Evolutionary conservation across 2,113 vertebrate genomes (phyloP).

Genomic region (Sinocyclocheilus anshuiensis): DNA sequence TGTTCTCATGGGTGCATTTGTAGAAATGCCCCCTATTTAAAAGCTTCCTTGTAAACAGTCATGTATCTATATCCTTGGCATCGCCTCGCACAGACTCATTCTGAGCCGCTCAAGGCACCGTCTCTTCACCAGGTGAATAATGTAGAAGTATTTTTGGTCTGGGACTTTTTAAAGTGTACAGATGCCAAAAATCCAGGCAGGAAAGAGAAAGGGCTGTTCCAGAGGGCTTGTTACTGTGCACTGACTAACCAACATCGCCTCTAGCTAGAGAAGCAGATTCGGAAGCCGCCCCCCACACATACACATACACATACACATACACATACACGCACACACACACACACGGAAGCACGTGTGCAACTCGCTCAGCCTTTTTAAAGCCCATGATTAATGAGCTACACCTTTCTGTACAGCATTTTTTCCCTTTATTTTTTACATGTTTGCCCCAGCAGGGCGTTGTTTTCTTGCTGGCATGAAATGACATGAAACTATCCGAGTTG

Average conservation of each 20-base stretch:
- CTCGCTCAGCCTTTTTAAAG: constrained; percentile 21
- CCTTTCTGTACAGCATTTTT: constrained; percentile 22
- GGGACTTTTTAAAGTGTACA: background rate
- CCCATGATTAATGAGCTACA: constrained; percentile 46
- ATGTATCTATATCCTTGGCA: constrained; percentile 6
- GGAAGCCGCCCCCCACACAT: background rate
- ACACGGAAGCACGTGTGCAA: constrained; percentile 4
- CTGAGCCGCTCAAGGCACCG: background rate
- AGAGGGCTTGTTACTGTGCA: constrained; percentile 38
- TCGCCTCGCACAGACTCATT: background rate
- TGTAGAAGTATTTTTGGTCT: constrained; percentile 11
- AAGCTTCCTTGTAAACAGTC: background rate
- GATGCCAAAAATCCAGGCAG: constrained; percentile 36
- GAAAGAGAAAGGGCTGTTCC: constrained; percentile 28
- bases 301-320: background rate
- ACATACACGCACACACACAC: too few species aligned
- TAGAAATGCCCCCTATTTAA: constrained; percentile 19
- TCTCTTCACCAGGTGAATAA: background rate
- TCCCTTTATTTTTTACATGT: background rate
- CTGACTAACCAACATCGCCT: constrained; percentile 35
- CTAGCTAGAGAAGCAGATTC: constrained; percentile 29
- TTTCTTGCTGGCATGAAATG: constrained; percentile 15
- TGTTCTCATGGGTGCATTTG: constrained; percentile 9
- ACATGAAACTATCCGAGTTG: background rate
- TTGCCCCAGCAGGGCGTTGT: constrained; percentile 32